These are phyloP conservation scores for Muscicapa comitata DNA, from an alignment of 2,797 vertebrate species.

Conservation along the genomic window DNA sequence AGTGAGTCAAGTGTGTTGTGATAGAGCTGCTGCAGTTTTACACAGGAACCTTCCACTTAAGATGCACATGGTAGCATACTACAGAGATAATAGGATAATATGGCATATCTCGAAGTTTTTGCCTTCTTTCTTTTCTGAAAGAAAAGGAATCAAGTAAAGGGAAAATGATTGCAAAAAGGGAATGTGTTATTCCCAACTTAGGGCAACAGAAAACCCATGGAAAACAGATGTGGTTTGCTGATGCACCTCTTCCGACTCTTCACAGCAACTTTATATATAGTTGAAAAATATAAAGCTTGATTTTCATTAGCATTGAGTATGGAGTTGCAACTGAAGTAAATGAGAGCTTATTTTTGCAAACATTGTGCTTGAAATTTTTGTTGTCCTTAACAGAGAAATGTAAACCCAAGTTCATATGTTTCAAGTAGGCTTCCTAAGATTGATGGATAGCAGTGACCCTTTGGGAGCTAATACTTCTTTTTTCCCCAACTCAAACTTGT, in stretches of 20 bases:
- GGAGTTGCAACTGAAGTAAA: background rate
- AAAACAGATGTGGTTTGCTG: background rate
- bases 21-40: background rate
- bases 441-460: background rate
- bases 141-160: background rate
- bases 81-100: background rate
- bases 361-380: background rate
- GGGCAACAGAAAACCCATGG: background rate
- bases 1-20: background rate
- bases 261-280: background rate
- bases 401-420: background rate
- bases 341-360: background rate
- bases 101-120: background rate
- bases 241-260: background rate
- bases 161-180: background rate
- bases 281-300: background rate
- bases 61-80: rapidly evolving
- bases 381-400: background rate
- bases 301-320: background rate
- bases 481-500: background rate
- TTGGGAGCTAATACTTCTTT: background rate
- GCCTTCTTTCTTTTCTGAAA: background rate
- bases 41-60: background rate
- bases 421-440: background rate
- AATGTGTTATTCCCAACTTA: background rate